These are phyloP conservation scores for Thermophis baileyi DNA, from an alignment of 2,113 vertebrate species.

Conservation along the genomic window DNA sequence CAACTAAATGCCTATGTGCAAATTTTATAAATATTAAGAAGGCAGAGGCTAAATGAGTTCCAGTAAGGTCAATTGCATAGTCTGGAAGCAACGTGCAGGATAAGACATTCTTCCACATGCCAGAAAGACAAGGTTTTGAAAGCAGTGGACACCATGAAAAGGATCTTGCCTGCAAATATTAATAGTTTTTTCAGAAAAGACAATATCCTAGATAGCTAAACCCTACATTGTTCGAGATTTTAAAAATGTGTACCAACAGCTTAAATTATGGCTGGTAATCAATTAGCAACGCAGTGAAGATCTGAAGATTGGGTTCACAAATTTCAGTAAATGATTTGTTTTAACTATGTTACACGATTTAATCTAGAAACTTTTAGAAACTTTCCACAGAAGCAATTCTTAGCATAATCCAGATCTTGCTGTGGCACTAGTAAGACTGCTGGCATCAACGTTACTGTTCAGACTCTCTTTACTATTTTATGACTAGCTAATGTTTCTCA, in stretches of 20 bases:
- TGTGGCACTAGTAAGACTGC: neutral
- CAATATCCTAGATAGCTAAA: neutral
- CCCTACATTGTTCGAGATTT: neutral
- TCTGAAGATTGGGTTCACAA: neutral
- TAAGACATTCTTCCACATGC: neutral
- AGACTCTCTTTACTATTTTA: neutral
- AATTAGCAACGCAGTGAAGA: neutral
- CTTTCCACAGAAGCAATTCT: neutral
- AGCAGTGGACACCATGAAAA: neutral
- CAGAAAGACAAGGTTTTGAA: neutral
- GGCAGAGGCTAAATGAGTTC: neutral
- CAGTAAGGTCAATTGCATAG: neutral
- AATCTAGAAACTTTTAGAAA: neutral
- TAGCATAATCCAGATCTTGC: neutral
- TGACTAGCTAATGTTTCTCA: neutral
- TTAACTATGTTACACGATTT: neutral
- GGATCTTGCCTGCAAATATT: neutral
- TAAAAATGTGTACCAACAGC: neutral
- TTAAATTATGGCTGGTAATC: neutral
- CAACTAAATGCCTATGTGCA: neutral
- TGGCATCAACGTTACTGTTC: neutral
- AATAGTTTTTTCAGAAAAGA: neutral
- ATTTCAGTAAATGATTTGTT: neutral
- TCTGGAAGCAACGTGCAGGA: neutral
- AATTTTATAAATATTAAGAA: neutral